phyloP scores from a whole-genome alignment of 2,888 invertebrate species.

The Caenorhabditis parvicauda region DNA sequence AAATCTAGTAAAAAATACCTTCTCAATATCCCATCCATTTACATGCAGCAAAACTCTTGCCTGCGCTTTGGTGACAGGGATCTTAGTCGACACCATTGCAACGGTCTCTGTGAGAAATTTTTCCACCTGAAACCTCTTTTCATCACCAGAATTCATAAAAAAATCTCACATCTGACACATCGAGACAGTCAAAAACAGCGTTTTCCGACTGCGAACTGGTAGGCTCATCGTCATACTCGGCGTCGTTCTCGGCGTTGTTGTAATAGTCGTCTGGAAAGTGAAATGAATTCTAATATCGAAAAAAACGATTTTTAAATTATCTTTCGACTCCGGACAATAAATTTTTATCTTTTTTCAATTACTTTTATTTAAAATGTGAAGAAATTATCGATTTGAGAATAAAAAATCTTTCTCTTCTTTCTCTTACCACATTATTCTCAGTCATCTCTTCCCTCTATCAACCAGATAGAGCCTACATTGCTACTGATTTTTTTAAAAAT shows the following conservation, averaged over 20 bases:
- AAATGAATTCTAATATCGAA: no score
- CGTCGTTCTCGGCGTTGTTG: constrained; percentile 34
- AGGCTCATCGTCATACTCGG: constrained; percentile 22
- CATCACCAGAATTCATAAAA: no score
- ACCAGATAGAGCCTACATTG: no score
- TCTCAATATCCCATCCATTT: constrained; percentile 83
- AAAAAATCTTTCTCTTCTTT: no score
- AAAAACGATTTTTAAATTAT: no score
- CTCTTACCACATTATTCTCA: no score
- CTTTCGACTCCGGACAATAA: no score
- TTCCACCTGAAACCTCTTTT: constrained; percentile 27
- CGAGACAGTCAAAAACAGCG: constrained; percentile 39
- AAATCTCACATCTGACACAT: constrained; percentile 20
- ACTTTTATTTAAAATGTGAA: background rate
- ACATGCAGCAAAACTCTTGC: constrained; percentile 74
- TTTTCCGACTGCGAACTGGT: constrained; percentile 29
- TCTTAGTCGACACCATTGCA: constrained; percentile 14
- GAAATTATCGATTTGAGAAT: no score
- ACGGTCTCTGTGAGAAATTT: constrained; percentile 33
- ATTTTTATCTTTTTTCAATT: background rate
- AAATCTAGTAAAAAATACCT: constrained; percentile 70
- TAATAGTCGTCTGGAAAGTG: constrained; percentile 40
- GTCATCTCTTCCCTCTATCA: no score
- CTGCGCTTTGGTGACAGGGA: constrained; percentile 29
- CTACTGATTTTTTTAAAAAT: no score